These are phyloP conservation scores for Tinamus guttatus DNA, from an alignment of 2,113 vertebrate genomes.

Conservation along the genomic window DNA sequence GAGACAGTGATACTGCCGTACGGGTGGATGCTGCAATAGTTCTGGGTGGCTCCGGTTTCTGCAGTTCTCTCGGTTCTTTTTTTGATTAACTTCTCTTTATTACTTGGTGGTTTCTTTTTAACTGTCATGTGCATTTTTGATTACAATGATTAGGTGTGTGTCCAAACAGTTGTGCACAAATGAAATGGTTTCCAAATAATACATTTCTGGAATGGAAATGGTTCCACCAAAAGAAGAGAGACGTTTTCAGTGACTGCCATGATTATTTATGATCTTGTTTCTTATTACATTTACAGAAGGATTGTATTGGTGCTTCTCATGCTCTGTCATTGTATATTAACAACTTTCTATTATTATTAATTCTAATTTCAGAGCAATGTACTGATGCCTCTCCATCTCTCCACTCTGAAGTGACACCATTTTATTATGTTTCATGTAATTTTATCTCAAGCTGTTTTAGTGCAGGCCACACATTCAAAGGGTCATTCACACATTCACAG, in stretches of 20 bases:
- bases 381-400: background rate
- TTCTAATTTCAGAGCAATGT: background rate
- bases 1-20: background rate
- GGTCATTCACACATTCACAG: background rate
- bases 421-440: background rate
- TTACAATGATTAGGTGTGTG: background rate
- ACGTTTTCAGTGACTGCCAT: background rate
- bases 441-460: background rate
- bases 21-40: background rate
- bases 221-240: background rate
- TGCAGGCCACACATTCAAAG: background rate
- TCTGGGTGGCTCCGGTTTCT: background rate
- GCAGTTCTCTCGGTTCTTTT: background rate
- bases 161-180: background rate
- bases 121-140: background rate
- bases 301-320: background rate
- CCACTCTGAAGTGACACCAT: background rate
- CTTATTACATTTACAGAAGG: background rate
- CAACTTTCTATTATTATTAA: background rate
- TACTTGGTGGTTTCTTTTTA: background rate
- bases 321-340: background rate
- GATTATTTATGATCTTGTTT: background rate
- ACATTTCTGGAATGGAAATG: background rate
- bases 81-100: background rate
- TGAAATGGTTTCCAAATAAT: background rate